Evolutionary conservation across 2,888 invertebrate genomes (phyloP).

Genomic region (Gymnoscelis rufifasciata): DNA sequence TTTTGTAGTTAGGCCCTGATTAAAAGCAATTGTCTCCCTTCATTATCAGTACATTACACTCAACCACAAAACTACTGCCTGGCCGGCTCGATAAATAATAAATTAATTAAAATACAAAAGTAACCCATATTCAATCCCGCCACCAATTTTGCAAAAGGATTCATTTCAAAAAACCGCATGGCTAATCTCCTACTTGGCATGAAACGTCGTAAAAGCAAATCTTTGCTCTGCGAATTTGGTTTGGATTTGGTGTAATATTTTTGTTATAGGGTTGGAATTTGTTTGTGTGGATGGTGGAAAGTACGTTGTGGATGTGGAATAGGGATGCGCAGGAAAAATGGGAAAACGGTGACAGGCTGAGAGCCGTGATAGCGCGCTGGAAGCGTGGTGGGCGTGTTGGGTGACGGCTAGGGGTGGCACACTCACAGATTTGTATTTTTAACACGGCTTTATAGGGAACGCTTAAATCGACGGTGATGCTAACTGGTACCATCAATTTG

Average conservation of each 20-base stretch:
- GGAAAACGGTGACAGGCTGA: conserved; percentile 74
- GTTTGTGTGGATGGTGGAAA: background rate
- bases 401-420: conserved; percentile 46
- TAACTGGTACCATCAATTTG: no score
- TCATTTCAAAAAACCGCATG: conserved; percentile 72
- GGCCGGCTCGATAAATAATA: conserved; percentile 46
- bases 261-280: conserved; percentile 26
- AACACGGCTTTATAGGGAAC: no score
- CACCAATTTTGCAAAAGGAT: conserved; percentile 63
- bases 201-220: conserved; percentile 33
- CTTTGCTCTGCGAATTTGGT: conserved; percentile 9
- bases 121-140: conserved; percentile 61
- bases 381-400: conserved; percentile 50
- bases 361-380: conserved; percentile 74
- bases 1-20: background rate
- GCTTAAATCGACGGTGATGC: no score
- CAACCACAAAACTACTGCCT: conserved; percentile 38
- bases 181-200: conserved; percentile 43
- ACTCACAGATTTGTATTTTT: no score
- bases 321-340: conserved; percentile 62
- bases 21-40: conserved; percentile 22
- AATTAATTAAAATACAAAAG: conserved; percentile 39
- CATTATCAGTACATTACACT: conserved; percentile 39
- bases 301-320: conserved; percentile 27
- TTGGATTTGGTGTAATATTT: conserved; percentile 11